These are phyloP conservation scores for Meda fulgida DNA, from an alignment of 2,797 vertebrate genomes.

Conservation along the genomic window DNA sequence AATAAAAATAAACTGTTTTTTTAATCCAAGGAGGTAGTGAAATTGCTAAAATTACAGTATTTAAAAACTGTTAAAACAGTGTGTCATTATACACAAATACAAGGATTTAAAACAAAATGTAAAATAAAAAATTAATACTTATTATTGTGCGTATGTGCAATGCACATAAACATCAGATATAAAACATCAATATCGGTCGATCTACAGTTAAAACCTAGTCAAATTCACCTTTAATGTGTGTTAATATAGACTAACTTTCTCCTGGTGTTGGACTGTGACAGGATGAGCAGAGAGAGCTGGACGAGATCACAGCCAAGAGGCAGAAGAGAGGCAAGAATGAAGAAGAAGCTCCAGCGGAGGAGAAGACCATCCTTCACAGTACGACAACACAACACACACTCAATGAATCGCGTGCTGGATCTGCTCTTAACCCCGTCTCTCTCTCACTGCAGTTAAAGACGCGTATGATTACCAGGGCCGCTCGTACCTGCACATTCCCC, in stretches of 20 bases:
- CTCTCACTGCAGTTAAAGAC: constrained; percentile 87
- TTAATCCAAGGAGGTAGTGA: no score
- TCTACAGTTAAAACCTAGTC: no score
- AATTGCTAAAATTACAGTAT: no score
- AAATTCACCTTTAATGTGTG: background rate
- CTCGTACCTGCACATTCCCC: constrained; percentile 95
- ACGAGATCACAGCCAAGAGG: constrained; percentile 96
- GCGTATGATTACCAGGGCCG: constrained; percentile 98
- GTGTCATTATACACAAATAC: no score
- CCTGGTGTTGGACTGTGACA: constrained; percentile 62
- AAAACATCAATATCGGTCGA: no score
- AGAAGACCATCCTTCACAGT: constrained; percentile 98
- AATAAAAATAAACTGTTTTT: no score
- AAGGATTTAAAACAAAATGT: no score
- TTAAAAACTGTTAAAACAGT: no score
- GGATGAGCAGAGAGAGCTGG: constrained; percentile 96
- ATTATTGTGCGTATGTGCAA: no score
- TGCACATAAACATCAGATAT: no score
- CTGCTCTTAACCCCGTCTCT: background rate
- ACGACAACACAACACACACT: constrained; percentile 33
- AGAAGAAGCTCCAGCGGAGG: constrained; percentile 93
- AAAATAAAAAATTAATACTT: no score
- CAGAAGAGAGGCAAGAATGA: constrained; percentile 96
- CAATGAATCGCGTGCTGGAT: fast-evolving
- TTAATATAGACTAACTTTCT: background rate